These are phyloP conservation scores for Ceriagrion tenellum DNA, from an alignment of 2,888 invertebrate species.

Conservation along the genomic window DNA sequence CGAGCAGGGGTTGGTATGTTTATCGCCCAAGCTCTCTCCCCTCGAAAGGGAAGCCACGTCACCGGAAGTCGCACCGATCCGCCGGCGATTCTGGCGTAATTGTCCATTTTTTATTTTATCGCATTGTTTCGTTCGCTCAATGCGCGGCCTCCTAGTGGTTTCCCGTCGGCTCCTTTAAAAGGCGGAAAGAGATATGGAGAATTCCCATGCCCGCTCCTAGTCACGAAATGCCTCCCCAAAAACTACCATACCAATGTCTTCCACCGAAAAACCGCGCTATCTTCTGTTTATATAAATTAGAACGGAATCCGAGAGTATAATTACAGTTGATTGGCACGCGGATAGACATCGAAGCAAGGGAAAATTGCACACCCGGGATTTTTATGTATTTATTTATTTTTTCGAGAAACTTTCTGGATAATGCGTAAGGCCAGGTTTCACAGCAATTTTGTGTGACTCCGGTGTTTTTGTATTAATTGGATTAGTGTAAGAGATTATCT, in stretches of 20 bases:
- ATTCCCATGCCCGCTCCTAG: background rate
- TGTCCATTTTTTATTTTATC: background rate
- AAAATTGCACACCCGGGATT: background rate
- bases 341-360: conserved; percentile 11
- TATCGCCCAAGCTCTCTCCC: background rate
- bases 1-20: background rate
- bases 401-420: background rate
- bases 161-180: background rate
- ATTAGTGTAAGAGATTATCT: conserved; percentile 36
- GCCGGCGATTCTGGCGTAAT: background rate
- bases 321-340: conserved; percentile 41
- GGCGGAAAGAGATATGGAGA: background rate
- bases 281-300: conserved; percentile 59
- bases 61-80: conserved; percentile 31
- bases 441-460: background rate
- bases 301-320: conserved; percentile 28
- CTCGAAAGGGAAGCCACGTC: background rate
- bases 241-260: background rate
- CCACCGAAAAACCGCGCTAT: background rate
- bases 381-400: background rate
- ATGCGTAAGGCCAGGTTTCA: background rate
- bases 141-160: background rate
- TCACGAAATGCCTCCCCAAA: background rate
- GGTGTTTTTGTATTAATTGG: background rate
- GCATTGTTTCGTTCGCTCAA: background rate